phyloP scores from a whole-genome alignment of 2,888 invertebrate species.

The Oxystoma pomonae region DNA sequence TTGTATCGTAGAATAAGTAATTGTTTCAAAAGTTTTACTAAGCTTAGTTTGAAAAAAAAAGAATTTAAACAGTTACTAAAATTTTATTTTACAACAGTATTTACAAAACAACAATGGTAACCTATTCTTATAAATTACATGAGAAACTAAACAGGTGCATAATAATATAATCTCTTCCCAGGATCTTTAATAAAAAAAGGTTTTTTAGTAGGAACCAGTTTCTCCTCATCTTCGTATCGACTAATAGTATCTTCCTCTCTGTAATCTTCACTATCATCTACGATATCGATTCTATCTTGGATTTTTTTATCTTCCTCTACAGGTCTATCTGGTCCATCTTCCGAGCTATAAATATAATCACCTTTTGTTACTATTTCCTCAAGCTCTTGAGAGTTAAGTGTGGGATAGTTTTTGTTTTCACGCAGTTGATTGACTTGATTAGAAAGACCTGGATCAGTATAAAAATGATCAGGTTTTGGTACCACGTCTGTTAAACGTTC shows the following conservation, averaged over 20 bases:
- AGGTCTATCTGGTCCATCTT: slow-evolving; percentile 10
- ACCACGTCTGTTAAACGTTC: slow-evolving; percentile 34
- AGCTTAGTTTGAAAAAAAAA: background rate
- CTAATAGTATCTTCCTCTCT: background rate
- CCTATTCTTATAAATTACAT: background rate
- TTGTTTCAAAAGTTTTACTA: too few species aligned
- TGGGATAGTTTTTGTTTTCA: slow-evolving; percentile 16
- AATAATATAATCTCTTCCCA: slow-evolving; percentile 44
- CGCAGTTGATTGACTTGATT: slow-evolving; percentile 36
- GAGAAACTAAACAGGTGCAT: slow-evolving; percentile 31
- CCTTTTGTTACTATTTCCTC: slow-evolving; percentile 21
- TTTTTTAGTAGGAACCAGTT: slow-evolving; percentile 21
- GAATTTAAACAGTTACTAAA: background rate
- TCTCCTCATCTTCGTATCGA: background rate
- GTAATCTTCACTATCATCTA: background rate
- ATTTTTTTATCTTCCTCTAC: slow-evolving; percentile 8
- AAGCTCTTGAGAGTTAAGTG: slow-evolving; percentile 14
- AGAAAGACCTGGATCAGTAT: slow-evolving; percentile 37
- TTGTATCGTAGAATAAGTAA: too few species aligned
- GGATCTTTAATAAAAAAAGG: slow-evolving; percentile 43
- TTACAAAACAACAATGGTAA: slow-evolving; percentile 8
- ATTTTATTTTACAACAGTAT: slow-evolving; percentile 18
- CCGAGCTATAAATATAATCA: slow-evolving; percentile 15
- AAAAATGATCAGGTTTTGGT: slow-evolving; percentile 37
- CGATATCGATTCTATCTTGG: slow-evolving; percentile 9